Conservation (phyloP, 2,797 vertebrate genomes). For the Columba guinea region DNA sequence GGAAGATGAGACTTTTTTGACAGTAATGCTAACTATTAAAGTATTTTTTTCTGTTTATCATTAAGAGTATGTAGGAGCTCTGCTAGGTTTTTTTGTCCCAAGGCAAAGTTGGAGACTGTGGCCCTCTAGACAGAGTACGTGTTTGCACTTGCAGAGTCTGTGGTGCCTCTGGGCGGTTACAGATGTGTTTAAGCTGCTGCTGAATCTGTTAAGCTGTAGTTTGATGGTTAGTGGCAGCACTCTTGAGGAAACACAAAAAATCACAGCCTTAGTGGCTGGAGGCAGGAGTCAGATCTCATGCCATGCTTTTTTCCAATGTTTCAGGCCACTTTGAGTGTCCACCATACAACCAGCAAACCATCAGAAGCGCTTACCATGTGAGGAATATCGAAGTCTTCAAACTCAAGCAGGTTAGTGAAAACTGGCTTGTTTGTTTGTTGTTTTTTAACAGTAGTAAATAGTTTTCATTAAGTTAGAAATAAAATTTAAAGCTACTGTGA, state of each 20-base stretch:
- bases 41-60: background rate
- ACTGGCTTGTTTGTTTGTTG: background rate
- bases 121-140: background rate
- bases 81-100: background rate
- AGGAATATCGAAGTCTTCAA: slow-evolving; percentile 96
- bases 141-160: background rate
- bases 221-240: background rate
- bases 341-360: slow-evolving; percentile 89
- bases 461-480: background rate
- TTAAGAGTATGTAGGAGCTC: background rate
- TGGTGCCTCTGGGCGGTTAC: background rate
- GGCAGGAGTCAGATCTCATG: background rate
- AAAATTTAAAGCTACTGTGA: background rate
- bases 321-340: slow-evolving; percentile 95
- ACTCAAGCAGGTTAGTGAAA: slow-evolving; percentile 90
- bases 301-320: background rate
- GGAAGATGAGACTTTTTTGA: background rate
- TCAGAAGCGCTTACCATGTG: slow-evolving; percentile 95
- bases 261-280: background rate
- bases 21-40: background rate
- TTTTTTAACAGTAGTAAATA: background rate
- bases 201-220: background rate
- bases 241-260: background rate
- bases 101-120: background rate
- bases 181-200: background rate